Evolutionary conservation across 2,797 vertebrate genomes (phyloP).

Genomic region (Aeoliscus strigatus): DNA sequence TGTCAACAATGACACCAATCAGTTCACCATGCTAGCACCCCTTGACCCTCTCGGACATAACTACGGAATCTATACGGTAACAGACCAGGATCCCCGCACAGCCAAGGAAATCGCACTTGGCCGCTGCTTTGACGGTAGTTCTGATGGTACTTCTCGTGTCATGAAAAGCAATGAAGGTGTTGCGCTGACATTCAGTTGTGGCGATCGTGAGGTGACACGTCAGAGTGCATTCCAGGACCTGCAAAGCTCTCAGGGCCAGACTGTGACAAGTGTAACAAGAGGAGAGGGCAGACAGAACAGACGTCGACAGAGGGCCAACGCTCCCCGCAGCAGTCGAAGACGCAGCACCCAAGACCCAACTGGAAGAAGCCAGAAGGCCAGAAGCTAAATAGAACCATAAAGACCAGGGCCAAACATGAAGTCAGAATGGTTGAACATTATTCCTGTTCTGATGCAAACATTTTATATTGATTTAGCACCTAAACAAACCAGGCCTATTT

Average conservation of each 20-base stretch:
- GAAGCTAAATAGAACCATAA: conserved; percentile 25
- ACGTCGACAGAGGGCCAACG: conserved; percentile 66
- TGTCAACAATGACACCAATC: conserved; percentile 93
- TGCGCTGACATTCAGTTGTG: conserved; percentile 88
- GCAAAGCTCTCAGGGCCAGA: conserved; percentile 69
- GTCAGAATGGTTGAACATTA: not conserved
- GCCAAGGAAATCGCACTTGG: conserved; percentile 97
- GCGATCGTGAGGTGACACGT: conserved; percentile 73
- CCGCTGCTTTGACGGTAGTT: conserved; percentile 93
- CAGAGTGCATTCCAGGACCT: conserved; percentile 86
- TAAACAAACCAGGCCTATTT: no score
- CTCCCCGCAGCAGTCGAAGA: conserved; percentile 52
- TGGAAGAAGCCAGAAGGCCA: conserved; percentile 33
- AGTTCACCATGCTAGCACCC: conserved; percentile 96
- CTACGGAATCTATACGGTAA: conserved; percentile 97
- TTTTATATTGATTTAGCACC: conserved; percentile 17
- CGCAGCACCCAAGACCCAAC: conserved; percentile 57
- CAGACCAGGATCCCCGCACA: conserved; percentile 91
- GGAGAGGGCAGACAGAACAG: conserved; percentile 64
- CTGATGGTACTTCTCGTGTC: conserved; percentile 87
- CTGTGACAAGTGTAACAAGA: conserved; percentile 48
- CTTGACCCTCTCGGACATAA: conserved; percentile 96
- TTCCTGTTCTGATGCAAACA: conserved; percentile 6
- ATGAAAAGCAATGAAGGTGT: conserved; percentile 92
- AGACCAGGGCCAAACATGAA: conserved; percentile 1